Evolutionary conservation across 2,888 invertebrate species (phyloP).

Genomic region (Willowsia nigromaculata): DNA sequence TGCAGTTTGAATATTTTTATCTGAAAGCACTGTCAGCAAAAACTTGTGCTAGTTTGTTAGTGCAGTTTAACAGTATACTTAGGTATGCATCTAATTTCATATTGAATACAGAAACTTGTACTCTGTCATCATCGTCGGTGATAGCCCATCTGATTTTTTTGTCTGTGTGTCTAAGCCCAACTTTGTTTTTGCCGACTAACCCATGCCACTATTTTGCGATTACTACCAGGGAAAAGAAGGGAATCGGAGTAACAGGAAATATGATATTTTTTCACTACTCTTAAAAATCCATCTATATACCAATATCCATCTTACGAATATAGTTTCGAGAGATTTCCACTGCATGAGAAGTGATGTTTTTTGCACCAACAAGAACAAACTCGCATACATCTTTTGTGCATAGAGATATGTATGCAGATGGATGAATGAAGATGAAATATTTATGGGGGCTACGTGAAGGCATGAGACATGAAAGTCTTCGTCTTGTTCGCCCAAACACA

Average conservation of each 20-base stretch:
- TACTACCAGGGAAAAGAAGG: neutral
- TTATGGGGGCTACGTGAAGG: slow-evolving; percentile 69
- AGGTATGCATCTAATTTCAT: neutral
- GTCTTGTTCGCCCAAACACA: slow-evolving; percentile 36
- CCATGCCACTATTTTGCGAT: slow-evolving; percentile 13
- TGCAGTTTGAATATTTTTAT: too few species aligned
- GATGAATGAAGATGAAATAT: slow-evolving; percentile 71
- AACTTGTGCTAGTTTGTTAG: neutral
- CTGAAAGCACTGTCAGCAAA: neutral
- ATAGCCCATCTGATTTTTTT: neutral
- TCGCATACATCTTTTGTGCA: neutral
- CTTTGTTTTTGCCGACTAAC: neutral
- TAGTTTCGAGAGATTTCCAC: too few species aligned
- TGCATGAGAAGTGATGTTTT: neutral
- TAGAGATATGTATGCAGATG: slow-evolving; percentile 49
- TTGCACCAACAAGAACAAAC: neutral
- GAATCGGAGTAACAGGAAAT: neutral
- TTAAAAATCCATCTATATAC: slow-evolving; percentile 27
- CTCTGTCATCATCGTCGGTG: neutral
- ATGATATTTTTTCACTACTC: slow-evolving; percentile 13
- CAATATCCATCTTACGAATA: slow-evolving; percentile 20
- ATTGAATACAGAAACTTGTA: neutral
- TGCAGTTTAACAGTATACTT: neutral
- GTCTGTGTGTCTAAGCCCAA: neutral
- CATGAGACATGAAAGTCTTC: slow-evolving; percentile 54